Base-by-base conservation (phyloP, 2,113 vertebrate species). In the Peromyscus leucopus region DNA sequence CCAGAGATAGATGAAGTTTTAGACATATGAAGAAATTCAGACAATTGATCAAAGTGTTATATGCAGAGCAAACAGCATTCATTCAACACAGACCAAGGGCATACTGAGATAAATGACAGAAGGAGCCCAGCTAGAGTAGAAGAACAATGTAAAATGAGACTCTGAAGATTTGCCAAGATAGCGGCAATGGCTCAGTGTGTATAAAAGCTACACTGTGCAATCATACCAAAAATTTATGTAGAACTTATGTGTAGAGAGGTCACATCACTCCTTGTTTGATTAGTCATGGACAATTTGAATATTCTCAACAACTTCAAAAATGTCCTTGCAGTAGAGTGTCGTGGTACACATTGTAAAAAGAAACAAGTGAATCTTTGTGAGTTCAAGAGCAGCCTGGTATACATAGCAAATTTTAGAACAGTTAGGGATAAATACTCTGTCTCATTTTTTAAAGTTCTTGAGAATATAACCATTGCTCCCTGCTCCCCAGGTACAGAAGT, bases 21-120 rank as follows among this genome's bases (percentile, higher is more conserved):
- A 83, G 8, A 87, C 7, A 69, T 7, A 5, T 31, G 67, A 61
- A 48, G 59, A 95, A 91, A 89, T 42, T 12, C 19, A 76, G 26
- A 91, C 22, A 65, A 22, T 46, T 93, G 42, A 78, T 42, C 71
- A 82, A 93, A 89, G 4, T 21, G 13, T 67, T 39, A 4, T 48
- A 87, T 28, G 24, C 6, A 95, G 31, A 89, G 6, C 80, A 93
- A 95, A 39, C 57, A 94, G 42, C 4, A 65, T 17, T 33, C 57
- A 71, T 17, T 39, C 57, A 86, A 22, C 12, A 36, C 2, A 88
- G 36, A 48, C 26, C 16, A 88, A 42, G 48, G 57, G 72, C 63
- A 93, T 33, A 65, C 21, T 94, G 46, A 39, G 31, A 48, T 48
- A 93, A 95, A 51, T 95, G 42, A 74, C 33, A 74, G 26, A 94